Evolutionary conservation across 2,797 vertebrate species (phyloP).

Genomic region (Bradypodion ventrale): DNA sequence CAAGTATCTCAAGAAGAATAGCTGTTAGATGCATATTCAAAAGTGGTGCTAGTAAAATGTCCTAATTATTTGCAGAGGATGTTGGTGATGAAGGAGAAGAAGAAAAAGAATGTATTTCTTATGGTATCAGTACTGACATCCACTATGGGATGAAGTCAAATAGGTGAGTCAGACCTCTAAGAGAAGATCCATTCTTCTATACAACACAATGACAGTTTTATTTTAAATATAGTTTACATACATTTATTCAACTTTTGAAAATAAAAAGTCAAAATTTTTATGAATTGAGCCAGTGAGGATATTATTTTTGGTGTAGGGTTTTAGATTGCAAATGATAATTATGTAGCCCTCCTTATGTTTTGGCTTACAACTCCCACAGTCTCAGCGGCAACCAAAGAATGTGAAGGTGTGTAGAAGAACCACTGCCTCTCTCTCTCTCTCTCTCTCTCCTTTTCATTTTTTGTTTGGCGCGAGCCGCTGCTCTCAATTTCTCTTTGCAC

Average conservation of each 20-base stretch:
- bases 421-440: no score
- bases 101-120: slow-evolving; percentile 95
- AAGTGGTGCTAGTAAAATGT: slow-evolving; percentile 6
- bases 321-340: neutral
- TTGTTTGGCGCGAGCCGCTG: no score
- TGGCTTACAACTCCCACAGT: neutral
- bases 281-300: neutral
- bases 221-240: neutral
- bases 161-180: slow-evolving; percentile 79
- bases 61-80: slow-evolving; percentile 85
- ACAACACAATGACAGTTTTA: neutral
- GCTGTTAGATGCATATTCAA: neutral
- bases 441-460: no score
- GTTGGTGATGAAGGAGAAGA: slow-evolving; percentile 98
- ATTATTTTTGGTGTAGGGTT: neutral
- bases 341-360: neutral
- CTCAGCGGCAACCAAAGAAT: no score
- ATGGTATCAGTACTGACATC: slow-evolving; percentile 94
- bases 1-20: neutral
- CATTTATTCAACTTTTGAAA: neutral
- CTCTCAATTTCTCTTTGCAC: no score
- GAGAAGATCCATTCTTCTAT: neutral
- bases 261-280: neutral
- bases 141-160: slow-evolving; percentile 98
- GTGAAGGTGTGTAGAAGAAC: no score